Base-by-base conservation (phyloP, 2,113 vertebrate genomes). In the Helogale parvula region DNA sequence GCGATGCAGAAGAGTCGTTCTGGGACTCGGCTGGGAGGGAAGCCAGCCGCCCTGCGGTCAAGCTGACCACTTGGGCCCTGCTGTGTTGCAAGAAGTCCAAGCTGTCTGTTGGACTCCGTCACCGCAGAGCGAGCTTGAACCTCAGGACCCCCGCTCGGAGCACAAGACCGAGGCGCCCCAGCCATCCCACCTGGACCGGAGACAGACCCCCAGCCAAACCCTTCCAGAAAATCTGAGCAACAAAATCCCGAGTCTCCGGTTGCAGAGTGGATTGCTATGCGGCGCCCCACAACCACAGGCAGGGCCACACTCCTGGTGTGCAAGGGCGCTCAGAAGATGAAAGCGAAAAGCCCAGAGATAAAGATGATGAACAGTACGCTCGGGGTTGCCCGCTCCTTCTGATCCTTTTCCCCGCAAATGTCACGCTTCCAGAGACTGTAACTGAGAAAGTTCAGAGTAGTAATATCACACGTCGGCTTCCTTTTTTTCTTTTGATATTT, bases 401-500 rank as follows among this genome's bases (percentile, higher is more conserved):
- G 33, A 86, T 82, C 72, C 94, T 91, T 92, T 27, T 90, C 79
- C 90, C 93, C 1, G 92, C 98, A 98, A 98, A 98, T 98, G 98
- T 97, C 98, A 98, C 16, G 82, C 98, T 99, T 98, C 97, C 93
- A 93, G 98, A 97, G 97, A 98, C 80, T 57, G 38, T 41, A 96
- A 92, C 97, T 94, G 97, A 98, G 98, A 98, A 98, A 98, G 98
- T 98, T 98, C 98, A 98, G 97, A 98, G 98, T 97, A 97, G 98
- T 98, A 96, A 98, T 98, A 98, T 98, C 97, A 97, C 92, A 98
- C 98, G 98, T 97, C 98, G 94, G 97, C 98, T 98, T 97, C 95
- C 95, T 97, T 98, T 97, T 98, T 96, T 98, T 97, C 95, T 96
- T 98, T 94, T 98, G 98, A 98, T 98, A 98, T 98, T 98, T 98